Conservation (phyloP, 2,797 vertebrate species). For the Eospalax fontanierii region DNA sequence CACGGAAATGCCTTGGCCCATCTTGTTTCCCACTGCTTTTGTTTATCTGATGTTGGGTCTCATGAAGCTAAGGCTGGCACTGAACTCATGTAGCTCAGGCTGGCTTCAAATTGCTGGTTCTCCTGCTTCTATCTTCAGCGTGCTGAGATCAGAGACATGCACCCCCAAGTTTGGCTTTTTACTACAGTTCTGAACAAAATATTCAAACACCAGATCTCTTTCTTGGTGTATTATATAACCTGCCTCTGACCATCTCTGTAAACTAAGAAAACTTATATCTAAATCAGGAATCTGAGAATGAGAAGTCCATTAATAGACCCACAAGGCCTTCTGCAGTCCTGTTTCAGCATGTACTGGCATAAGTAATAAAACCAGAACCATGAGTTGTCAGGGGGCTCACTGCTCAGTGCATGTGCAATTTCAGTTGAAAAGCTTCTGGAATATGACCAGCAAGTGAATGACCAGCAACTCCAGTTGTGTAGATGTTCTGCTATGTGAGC, state of each 20-base stretch:
- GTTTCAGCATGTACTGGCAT: neutral
- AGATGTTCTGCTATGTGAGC: too few relatives aligned
- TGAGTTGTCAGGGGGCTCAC: neutral
- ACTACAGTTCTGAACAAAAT: neutral
- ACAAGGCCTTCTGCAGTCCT: neutral
- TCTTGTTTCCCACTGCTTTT: neutral
- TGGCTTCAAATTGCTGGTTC: neutral
- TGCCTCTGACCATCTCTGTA: neutral
- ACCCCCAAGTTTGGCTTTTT: neutral
- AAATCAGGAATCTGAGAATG: neutral
- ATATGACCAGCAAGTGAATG: neutral
- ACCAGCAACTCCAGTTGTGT: neutral
- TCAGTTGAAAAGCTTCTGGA: neutral
- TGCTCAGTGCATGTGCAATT: neutral
- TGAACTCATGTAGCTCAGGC: neutral
- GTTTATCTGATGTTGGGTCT: neutral
- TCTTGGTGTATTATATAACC: neutral
- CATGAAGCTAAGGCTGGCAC: neutral
- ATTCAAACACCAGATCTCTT: neutral
- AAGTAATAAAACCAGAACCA: neutral
- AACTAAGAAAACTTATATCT: neutral
- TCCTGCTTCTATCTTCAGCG: neutral
- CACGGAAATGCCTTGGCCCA: too few relatives aligned
- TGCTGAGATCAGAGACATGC: neutral
- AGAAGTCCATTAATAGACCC: neutral